Conservation (phyloP, 2,797 vertebrate genomes). For the Hydrocynus forskahlii region DNA sequence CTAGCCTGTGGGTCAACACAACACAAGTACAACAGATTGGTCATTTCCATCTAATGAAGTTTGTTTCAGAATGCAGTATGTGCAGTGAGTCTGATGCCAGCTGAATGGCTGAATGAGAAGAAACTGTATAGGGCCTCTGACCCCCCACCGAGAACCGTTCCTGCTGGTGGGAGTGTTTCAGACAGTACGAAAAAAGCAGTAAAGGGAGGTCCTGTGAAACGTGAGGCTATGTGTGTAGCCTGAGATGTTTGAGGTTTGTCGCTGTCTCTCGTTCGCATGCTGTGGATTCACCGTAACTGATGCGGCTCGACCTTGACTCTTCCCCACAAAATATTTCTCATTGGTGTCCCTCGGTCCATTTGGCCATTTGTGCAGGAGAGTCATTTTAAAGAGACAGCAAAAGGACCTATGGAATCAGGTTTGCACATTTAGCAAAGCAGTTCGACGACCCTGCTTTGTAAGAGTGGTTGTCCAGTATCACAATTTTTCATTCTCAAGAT, state of each 20-base stretch:
- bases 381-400: not conserved
- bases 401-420: not conserved
- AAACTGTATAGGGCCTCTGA: not conserved
- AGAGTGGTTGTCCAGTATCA: not conserved
- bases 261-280: conserved; percentile 63
- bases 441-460: no score
- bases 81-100: not conserved
- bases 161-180: conserved; percentile 2
- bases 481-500: not conserved
- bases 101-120: not conserved
- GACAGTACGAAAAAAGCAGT: conserved; percentile 26
- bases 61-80: no score
- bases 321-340: conserved; percentile 54
- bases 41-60: not conserved
- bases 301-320: conserved; percentile 62
- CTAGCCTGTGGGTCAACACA: no score
- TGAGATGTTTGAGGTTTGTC: conserved; percentile 67
- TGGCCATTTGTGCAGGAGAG: not conserved
- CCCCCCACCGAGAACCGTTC: not conserved
- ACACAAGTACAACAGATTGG: not conserved
- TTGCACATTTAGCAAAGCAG: not conserved
- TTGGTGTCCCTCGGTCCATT: conserved; percentile 38
- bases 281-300: conserved; percentile 49
- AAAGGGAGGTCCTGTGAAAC: conserved; percentile 64
- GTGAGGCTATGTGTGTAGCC: conserved; percentile 54